Base-by-base conservation (phyloP, 2,888 invertebrate species). In the Latrodectus elegans region DNA sequence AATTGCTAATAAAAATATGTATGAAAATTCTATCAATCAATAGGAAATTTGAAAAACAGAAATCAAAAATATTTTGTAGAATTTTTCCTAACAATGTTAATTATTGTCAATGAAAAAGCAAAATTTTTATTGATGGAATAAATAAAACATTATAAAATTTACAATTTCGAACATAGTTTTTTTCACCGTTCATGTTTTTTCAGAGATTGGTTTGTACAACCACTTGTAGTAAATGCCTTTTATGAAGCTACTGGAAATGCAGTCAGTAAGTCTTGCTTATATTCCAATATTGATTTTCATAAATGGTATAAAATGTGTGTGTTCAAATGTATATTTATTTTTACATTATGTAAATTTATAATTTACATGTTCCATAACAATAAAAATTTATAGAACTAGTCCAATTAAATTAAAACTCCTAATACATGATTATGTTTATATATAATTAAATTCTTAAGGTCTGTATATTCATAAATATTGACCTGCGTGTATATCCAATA, bases 231-330 rank as follows among this genome's bases (percentile, higher is more conserved):
- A 10, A 90, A 90, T 85, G 90, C 90, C 14, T 90, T 88, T 70
- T 90, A 90, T 65, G 90, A 90, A 74, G 82, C 88, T 8, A 83
- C 89, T 14, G 89, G 85, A 71, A 90, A 90, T 76, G 74, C 88
- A 72, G 89, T 90, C 60, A 96, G 94, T 94, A 91, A 92, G 93
- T 91, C 26, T 52, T 38, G 38, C 6, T 38, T 6, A 6, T 38
- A 6, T 6, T 6, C 38, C 4, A 38, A 38, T 6, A 38, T 38
- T 38, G 38, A 38, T 38, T 38, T 38, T 38, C 38, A 38, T 38
- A 38, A 38, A 38, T 38, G 3, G 4, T 38, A 4, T 38, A 38
- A 38, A 38, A 4, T 38, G 38, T 38, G 38, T 38, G 4, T 38
- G 6, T 38, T 38, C 38, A 38, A 38, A 38, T 38, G 4, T 38